These are phyloP conservation scores for Acronicta alni DNA, from an alignment of 2,888 invertebrate species.

Conservation along the genomic window DNA sequence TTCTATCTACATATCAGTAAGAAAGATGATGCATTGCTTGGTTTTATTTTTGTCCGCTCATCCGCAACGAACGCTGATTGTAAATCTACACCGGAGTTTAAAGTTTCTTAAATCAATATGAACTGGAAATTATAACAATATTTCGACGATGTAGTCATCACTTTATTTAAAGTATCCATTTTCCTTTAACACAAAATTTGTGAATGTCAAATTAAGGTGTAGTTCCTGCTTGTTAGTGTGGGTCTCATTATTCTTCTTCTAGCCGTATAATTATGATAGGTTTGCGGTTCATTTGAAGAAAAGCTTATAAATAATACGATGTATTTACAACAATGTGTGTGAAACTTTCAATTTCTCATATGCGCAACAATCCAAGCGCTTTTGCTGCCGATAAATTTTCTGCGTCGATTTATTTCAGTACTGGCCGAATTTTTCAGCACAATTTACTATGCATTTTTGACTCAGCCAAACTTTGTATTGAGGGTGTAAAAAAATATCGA, in stretches of 20 bases:
- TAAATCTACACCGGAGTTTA: constrained; percentile 36
- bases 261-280: no score
- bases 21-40: constrained; percentile 9
- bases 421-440: constrained; percentile 17
- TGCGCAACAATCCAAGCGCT: constrained; percentile 13
- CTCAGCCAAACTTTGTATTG: constrained; percentile 4
- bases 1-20: not conserved
- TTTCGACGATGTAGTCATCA: constrained; percentile 10
- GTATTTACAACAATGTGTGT: no score
- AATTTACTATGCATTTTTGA: constrained; percentile 21
- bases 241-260: no score
- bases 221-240: no score
- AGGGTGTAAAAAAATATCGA: not conserved
- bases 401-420: constrained; percentile 32
- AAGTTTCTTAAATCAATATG: constrained; percentile 32
- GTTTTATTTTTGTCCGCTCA: constrained; percentile 32
- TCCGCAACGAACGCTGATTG: constrained; percentile 25
- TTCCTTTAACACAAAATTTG: not conserved
- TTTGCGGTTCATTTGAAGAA: no score
- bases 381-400: constrained; percentile 38
- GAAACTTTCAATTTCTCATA: constrained; percentile 6
- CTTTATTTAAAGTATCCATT: not conserved
- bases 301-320: no score
- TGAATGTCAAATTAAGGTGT: not conserved
- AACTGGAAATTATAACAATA: constrained; percentile 12